Conservation (phyloP, 2,888 invertebrate genomes). For the Minunthozetes semirufus region DNA sequence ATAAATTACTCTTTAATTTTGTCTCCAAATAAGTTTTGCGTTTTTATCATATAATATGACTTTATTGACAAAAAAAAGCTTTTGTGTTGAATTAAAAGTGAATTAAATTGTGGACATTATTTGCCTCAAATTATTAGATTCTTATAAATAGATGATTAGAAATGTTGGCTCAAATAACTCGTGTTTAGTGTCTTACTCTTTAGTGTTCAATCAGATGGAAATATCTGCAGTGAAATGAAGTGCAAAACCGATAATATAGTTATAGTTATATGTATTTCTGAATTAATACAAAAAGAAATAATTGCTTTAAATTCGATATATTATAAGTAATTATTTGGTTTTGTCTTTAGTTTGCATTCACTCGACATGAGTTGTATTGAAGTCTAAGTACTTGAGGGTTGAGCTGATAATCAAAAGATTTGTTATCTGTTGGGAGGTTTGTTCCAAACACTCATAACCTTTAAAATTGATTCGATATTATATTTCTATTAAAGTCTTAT, state of each 20-base stretch:
- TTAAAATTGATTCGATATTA: slow-evolving; percentile 10
- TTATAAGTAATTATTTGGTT: not conserved
- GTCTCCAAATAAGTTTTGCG: too few species aligned
- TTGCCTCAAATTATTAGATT: too few species aligned
- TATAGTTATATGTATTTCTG: not conserved
- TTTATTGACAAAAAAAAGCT: too few species aligned
- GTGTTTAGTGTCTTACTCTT: too few species aligned
- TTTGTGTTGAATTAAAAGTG: too few species aligned
- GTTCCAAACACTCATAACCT: slow-evolving; percentile 15
- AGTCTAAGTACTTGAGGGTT: not conserved
- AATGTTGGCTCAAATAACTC: too few species aligned
- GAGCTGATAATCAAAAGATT: not conserved
- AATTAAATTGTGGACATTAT: too few species aligned
- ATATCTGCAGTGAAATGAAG: not conserved
- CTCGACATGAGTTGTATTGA: not conserved
- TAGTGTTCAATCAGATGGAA: too few species aligned
- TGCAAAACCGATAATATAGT: not conserved
- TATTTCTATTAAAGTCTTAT: not conserved
- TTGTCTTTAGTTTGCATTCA: not conserved
- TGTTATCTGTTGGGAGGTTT: not conserved
- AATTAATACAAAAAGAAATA: not conserved
- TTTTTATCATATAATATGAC: too few species aligned
- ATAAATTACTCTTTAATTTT: too few species aligned
- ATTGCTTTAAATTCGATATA: not conserved
- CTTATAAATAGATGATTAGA: too few species aligned